phyloP scores from a whole-genome alignment of 1,140 invertebrate genomes.

The Bombus pascuorum region DNA sequence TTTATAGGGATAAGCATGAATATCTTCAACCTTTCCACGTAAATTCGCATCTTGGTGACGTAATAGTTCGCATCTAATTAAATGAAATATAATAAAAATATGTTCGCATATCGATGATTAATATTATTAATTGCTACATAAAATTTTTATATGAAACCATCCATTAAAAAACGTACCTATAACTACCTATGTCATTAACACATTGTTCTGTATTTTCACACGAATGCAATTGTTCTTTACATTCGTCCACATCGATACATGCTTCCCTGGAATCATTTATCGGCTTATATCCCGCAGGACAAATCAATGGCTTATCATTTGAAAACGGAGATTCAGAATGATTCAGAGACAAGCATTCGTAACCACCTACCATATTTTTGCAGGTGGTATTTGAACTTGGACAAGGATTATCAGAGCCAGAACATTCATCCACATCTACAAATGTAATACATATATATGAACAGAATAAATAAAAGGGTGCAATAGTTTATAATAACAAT shows the following conservation, averaged over 20 bases:
- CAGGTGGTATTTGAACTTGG: conserved; percentile 76
- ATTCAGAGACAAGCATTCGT: conserved; percentile 70
- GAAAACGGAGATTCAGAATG: conserved; percentile 45
- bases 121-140: background rate
- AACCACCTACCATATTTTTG: conserved; percentile 81
- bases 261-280: conserved; percentile 8
- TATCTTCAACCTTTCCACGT: background rate
- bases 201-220: conserved; percentile 78
- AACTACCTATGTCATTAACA: conserved; percentile 81
- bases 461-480: background rate
- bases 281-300: conserved; percentile 59
- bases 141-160: background rate
- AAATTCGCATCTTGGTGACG: background rate
- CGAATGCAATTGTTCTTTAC: conserved; percentile 71
- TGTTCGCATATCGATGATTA: background rate
- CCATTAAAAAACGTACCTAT: conserved; percentile 66
- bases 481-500: background rate
- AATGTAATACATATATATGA: background rate
- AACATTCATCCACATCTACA: conserved; percentile 86
- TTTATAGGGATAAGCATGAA: conserved; percentile 2
- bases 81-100: background rate
- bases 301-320: conserved; percentile 22
- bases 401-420: conserved; percentile 67
- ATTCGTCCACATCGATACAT: conserved; percentile 84
- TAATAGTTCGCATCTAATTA: conserved; percentile 40